Conservation (phyloP, 2,888 invertebrate genomes). For the Leptinotarsa tumamoca region DNA sequence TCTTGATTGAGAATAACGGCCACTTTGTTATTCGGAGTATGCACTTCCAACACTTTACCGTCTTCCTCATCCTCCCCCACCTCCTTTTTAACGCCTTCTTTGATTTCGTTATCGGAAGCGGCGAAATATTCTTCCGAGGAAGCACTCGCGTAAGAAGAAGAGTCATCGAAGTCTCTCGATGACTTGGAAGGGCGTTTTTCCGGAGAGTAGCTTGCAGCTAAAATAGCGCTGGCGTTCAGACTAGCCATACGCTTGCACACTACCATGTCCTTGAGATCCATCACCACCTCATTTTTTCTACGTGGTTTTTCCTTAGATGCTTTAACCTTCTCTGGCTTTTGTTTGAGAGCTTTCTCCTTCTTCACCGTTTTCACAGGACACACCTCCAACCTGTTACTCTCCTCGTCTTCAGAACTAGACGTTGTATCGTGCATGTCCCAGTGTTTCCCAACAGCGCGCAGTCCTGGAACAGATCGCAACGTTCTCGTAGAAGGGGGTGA, state of each 20-base stretch:
- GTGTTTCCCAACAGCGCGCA: slow-evolving; percentile 83
- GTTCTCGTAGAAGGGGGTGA: slow-evolving; percentile 68
- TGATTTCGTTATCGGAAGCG: slow-evolving; percentile 67
- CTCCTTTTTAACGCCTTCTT: slow-evolving; percentile 69
- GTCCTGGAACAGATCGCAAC: slow-evolving; percentile 79
- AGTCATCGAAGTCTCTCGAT: slow-evolving; percentile 71
- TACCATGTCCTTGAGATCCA: slow-evolving; percentile 89
- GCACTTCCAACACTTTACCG: slow-evolving; percentile 61
- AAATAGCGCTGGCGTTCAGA: slow-evolving; percentile 89
- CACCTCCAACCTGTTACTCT: slow-evolving; percentile 53
- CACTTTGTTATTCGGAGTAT: slow-evolving; percentile 70
- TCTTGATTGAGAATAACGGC: slow-evolving; percentile 88
- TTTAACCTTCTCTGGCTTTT: slow-evolving; percentile 58
- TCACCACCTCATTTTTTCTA: slow-evolving; percentile 74
- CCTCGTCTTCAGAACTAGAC: slow-evolving; percentile 69
- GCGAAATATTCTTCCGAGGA: slow-evolving; percentile 68
- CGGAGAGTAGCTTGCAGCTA: slow-evolving; percentile 85
- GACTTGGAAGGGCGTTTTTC: slow-evolving; percentile 73
- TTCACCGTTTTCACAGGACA: slow-evolving; percentile 54
- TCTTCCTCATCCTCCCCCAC: slow-evolving; percentile 65
- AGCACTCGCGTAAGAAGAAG: slow-evolving; percentile 65
- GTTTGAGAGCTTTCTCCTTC: slow-evolving; percentile 60
- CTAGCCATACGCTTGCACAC: slow-evolving; percentile 93
- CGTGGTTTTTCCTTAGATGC: slow-evolving; percentile 67
- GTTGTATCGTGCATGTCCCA: slow-evolving; percentile 84